These are phyloP conservation scores for Carollia perspicillata DNA, from an alignment of 2,113 vertebrate species.

Conservation along the genomic window DNA sequence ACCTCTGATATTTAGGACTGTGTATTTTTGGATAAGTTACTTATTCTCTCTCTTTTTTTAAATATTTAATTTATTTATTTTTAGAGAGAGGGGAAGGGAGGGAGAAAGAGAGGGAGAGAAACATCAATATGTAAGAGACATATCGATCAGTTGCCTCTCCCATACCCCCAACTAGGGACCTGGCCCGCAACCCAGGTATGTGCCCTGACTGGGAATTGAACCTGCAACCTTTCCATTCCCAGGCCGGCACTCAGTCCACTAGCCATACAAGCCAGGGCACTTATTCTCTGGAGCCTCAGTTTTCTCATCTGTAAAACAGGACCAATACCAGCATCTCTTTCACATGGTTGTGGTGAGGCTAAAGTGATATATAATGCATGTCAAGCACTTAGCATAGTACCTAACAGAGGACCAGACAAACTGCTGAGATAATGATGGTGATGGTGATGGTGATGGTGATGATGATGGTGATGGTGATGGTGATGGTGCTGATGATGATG, in stretches of 20 bases:
- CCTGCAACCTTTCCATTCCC: too few species aligned
- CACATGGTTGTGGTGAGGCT: not conserved
- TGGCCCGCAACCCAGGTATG: too few species aligned
- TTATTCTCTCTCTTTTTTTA: not conserved
- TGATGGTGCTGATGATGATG: not conserved
- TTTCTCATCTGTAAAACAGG: not conserved
- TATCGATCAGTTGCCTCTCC: too few species aligned
- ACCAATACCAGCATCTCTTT: not conserved
- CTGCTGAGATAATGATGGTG: not conserved
- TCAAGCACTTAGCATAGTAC: not conserved
- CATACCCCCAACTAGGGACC: too few species aligned
- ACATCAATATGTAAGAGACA: too few species aligned
- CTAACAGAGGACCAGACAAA: not conserved
- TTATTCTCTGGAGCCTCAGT: not conserved
- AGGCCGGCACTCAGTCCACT: too few species aligned
- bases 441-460: not conserved
- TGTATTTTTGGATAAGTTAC: not conserved
- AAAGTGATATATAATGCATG: not conserved
- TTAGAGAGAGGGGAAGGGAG: too few species aligned
- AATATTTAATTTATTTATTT: too few species aligned
- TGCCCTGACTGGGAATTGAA: too few species aligned
- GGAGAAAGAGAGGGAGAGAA: too few species aligned
- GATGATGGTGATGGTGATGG: not conserved
- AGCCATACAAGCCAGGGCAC: too few species aligned
- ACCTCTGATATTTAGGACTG: not conserved